phyloP scores from a whole-genome alignment of 1,140 invertebrate species.

The Dendrolimus punctatus region DNA sequence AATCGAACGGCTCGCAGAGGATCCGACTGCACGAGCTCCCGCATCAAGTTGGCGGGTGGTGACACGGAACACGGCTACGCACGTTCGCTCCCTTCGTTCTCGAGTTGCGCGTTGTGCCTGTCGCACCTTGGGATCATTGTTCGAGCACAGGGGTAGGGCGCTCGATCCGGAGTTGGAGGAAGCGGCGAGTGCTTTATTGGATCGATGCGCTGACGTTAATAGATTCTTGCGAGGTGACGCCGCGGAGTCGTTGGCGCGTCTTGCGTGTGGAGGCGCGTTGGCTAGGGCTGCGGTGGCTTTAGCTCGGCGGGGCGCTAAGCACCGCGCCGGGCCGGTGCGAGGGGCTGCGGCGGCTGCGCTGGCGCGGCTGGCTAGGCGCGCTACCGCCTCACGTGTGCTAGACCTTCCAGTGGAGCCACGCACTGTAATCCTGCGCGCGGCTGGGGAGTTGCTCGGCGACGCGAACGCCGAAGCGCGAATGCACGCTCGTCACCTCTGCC shows the following conservation, averaged over 20 bases:
- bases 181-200: conserved; percentile 83
- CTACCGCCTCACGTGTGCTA: conserved; percentile 83
- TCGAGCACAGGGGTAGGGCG: conserved; percentile 77
- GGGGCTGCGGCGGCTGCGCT: conserved; percentile 86
- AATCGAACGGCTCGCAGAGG: conserved; percentile 80
- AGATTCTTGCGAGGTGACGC: conserved; percentile 92
- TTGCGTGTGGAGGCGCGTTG: conserved; percentile 79
- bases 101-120: conserved; percentile 92
- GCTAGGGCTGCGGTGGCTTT: conserved; percentile 66
- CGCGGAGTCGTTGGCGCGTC: conserved; percentile 83
- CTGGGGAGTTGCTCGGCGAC: conserved; percentile 88
- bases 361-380: conserved; percentile 76
- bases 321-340: conserved; percentile 90
- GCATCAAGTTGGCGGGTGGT: conserved; percentile 75
- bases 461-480: conserved; percentile 88
- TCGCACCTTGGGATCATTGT: conserved; percentile 83
- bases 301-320: conserved; percentile 74
- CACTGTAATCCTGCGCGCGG: conserved; percentile 84
- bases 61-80: conserved; percentile 80
- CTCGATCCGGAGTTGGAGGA: conserved; percentile 93
- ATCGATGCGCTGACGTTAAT: conserved; percentile 93
- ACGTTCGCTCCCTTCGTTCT: conserved; percentile 90
- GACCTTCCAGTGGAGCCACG: conserved; percentile 83
- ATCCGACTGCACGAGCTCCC: conserved; percentile 79
- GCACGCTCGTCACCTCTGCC: conserved; percentile 79